These are phyloP conservation scores for Gymnoscelis rufifasciata DNA, from an alignment of 2,888 invertebrate species.

Conservation along the genomic window DNA sequence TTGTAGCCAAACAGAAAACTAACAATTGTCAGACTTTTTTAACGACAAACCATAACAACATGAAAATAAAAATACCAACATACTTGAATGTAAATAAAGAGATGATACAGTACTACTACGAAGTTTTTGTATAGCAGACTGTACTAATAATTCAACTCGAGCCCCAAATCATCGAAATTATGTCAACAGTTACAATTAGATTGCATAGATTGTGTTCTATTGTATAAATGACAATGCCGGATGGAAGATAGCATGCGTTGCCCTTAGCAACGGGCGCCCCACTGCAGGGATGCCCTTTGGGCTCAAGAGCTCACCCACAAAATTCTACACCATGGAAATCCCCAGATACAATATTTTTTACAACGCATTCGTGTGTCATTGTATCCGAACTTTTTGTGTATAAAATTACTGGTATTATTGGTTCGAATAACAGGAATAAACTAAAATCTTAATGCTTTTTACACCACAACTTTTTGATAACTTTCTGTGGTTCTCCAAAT, in stretches of 20 bases:
- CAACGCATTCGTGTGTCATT: slow-evolving; percentile 26
- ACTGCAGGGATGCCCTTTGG: slow-evolving; percentile 49
- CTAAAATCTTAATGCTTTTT: not conserved
- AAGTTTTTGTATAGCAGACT: slow-evolving; percentile 37
- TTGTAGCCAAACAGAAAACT: no score
- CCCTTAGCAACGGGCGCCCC: slow-evolving; percentile 54
- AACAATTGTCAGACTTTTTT: no score
- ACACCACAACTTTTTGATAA: not conserved
- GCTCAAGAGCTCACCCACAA: slow-evolving; percentile 48
- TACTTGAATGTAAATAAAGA: slow-evolving; percentile 57
- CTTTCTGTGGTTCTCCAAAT: slow-evolving; percentile 3
- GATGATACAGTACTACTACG: slow-evolving; percentile 26
- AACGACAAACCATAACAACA: no score
- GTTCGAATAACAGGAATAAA: no score
- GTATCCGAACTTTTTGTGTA: not conserved
- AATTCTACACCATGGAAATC: slow-evolving; percentile 62
- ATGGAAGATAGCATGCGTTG: slow-evolving; percentile 62
- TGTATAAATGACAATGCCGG: slow-evolving; percentile 46
- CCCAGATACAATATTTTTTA: slow-evolving; percentile 61
- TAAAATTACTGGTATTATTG: not conserved
- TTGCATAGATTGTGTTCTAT: slow-evolving; percentile 50
- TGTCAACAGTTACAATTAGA: slow-evolving; percentile 61
- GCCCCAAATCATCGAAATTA: slow-evolving; percentile 57
- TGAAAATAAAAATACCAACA: slow-evolving; percentile 55
- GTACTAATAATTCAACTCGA: slow-evolving; percentile 47